phyloP scores from a whole-genome alignment of 2,888 invertebrate species.

The Tetheella fluctuosa region DNA sequence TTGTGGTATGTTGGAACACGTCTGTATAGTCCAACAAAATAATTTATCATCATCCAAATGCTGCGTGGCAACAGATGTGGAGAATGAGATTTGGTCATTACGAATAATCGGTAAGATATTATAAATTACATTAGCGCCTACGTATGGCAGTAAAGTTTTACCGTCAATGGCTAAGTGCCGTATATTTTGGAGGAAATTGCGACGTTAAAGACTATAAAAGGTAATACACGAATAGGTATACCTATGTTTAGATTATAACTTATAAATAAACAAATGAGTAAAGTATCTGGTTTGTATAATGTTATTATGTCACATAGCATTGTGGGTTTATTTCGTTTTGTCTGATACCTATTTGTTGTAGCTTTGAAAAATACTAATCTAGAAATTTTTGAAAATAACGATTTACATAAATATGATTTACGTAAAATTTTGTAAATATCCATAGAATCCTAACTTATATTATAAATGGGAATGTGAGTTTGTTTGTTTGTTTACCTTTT shows the following conservation, averaged over 20 bases:
- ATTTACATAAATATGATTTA: too few species aligned
- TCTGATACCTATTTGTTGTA: too few species aligned
- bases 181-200: too few species aligned
- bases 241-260: not conserved
- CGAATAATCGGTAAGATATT: not conserved
- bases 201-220: not conserved
- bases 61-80: conserved; percentile 1
- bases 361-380: too few species aligned
- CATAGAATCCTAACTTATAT: too few species aligned
- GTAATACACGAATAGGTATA: not conserved
- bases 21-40: conserved; percentile 27
- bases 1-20: conserved; percentile 36
- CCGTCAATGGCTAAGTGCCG: not conserved
- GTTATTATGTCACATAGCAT: too few species aligned
- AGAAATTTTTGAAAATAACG: too few species aligned
- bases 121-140: not conserved
- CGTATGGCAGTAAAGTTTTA: not conserved
- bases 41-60: conserved; percentile 23
- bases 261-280: not conserved
- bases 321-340: too few species aligned
- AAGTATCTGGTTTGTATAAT: not conserved
- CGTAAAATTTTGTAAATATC: too few species aligned
- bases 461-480: too few species aligned
- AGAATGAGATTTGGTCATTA: not conserved
- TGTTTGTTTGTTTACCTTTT: too few species aligned